Percentiles rank a stretch among this genome's conserved stretches.
These are phyloP conservation scores for Epinephelus fuscoguttatus DNA, from an alignment of 2,113 vertebrate species.

Conservation along the genomic window DNA sequence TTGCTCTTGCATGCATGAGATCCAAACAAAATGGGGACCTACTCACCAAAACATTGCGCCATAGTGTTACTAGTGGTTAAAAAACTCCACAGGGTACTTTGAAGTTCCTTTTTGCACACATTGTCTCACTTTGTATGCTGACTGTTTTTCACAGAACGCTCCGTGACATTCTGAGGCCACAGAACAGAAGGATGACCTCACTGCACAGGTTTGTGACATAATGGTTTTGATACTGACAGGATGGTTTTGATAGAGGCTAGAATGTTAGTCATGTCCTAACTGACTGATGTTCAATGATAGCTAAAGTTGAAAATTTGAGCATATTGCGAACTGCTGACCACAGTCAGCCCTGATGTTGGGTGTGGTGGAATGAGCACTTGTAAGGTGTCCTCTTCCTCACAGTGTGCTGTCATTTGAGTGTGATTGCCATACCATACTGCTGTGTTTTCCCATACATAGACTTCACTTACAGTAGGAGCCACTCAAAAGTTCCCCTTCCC, in stretches of 20 bases:
- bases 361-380: too few species aligned
- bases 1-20: not conserved
- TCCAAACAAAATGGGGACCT: not conserved
- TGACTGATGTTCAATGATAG: not conserved
- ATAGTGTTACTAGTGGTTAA: not conserved
- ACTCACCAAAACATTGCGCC: not conserved
- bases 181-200: constrained; percentile 46
- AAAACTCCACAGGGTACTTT: not conserved
- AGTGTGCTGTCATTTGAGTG: too few species aligned
- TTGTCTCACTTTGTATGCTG: not conserved
- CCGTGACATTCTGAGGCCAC: not conserved
- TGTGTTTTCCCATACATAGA: too few species aligned
- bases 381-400: too few species aligned
- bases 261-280: not conserved
- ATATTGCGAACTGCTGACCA: too few species aligned
- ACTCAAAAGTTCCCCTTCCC: too few species aligned
- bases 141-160: constrained; percentile 31
- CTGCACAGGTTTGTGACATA: constrained; percentile 53
- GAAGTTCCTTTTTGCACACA: not conserved
- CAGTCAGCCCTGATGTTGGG: too few species aligned
- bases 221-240: not conserved
- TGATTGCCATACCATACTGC: too few species aligned
- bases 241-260: not conserved
- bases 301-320: too few species aligned
- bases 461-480: too few species aligned